These are phyloP conservation scores for Zosterops hypoxanthus DNA, from an alignment of 2,113 vertebrate species.

Conservation along the genomic window DNA sequence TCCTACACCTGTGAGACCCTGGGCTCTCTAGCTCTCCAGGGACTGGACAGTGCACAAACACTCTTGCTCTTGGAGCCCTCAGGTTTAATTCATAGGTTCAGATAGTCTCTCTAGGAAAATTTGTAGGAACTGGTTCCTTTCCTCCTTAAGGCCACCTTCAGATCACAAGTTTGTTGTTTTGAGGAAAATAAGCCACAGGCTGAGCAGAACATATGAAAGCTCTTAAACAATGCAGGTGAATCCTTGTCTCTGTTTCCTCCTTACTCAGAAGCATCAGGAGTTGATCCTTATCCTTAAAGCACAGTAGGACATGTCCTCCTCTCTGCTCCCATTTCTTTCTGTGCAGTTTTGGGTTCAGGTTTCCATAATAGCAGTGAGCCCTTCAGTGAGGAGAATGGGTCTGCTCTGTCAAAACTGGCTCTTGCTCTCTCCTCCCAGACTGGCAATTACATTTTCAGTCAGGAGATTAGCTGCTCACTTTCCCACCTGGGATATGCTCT, in stretches of 20 bases:
- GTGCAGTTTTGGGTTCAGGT: neutral
- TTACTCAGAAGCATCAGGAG: neutral
- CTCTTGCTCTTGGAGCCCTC: neutral
- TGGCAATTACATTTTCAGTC: neutral
- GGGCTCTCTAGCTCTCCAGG: neutral
- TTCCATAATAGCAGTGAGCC: neutral
- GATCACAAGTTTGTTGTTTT: neutral
- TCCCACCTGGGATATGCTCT: constrained; percentile 12
- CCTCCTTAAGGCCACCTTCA: neutral
- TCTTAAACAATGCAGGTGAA: neutral
- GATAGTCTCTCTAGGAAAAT: neutral
- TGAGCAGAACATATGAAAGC: neutral
- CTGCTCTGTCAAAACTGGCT: neutral
- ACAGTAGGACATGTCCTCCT: neutral
- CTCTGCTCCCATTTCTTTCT: neutral
- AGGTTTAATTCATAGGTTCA: neutral
- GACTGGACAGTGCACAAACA: neutral
- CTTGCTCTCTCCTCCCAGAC: neutral
- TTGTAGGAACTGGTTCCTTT: neutral
- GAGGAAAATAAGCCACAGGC: neutral
- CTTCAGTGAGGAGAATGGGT: neutral
- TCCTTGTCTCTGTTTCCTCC: neutral
- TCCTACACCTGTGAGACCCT: neutral
- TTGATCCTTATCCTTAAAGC: neutral
- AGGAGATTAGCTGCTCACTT: neutral